Evolutionary conservation across 2,888 invertebrate genomes (phyloP), one percentile per base, ranked within the genome.

Genomic region (Drosophila ustulata): DNA sequence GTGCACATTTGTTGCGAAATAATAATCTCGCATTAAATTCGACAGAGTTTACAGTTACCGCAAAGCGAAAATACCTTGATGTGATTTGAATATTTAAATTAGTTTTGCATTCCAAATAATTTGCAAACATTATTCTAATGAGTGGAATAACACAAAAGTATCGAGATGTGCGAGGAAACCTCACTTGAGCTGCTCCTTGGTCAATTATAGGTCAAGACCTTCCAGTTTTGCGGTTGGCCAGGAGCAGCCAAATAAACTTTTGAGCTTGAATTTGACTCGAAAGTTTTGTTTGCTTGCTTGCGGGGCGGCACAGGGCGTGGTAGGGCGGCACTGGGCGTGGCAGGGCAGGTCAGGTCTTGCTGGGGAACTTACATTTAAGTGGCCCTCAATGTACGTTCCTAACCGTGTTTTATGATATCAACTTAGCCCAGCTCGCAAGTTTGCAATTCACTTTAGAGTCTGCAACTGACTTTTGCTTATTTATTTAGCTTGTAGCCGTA

Each of bases 381-480:
- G 39, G 7, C n/a, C 39, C 39, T 39, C 32, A 9, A 9, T 32
- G 32, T 11, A 11, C 34, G 34, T 3, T 34, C 6, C 46, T 39
- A 63, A 66, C 30, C 66, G 43, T 34, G 47, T 26, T 64, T 70
- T 18, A 45, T 37, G 23, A 25, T 28, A 51, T 3, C 11, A 52
- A 41, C 43, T 66, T 50, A 4, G 23, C 11, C 34, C 3, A 34
- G 51, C 23, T 23, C 9, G 18, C 11, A n/a, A 34, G 23, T 34
- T 25, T 34, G 23, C 34, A 32, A 50, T 34, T 34, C 50, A 50
- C 11, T 32, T 18, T 32, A 32, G 23, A 50, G 50, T 34, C 50
- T 50, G 23, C 23, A 23, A 2, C 23, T 18, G 11, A 13, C n/a
- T 39, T 39, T 6, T 25, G 37, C 55, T 51, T 55, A 61, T 62